Evolutionary conservation across 2,888 invertebrate species (phyloP), one percentile per base, ranked within the genome.

Genomic region (Leptopilina myrica): DNA sequence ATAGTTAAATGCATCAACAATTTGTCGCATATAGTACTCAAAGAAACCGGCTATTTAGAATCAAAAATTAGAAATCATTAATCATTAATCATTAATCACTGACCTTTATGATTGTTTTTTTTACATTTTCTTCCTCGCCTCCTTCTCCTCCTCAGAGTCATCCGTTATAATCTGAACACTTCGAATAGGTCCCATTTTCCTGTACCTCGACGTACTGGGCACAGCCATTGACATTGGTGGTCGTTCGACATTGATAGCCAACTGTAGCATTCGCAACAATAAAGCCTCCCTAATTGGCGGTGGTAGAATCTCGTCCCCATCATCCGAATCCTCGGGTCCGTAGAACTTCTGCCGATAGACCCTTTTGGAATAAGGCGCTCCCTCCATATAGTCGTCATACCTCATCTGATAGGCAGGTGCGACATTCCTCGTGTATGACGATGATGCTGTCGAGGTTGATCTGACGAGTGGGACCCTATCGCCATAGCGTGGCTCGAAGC

Each of bases 161-260:
- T 95, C 95, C 0, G 95, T 95, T 49, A 96, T 92, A 85, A 96
- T 95, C 90, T 96, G 95, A 43, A 96, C 94, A 88, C 95, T 96
- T 84, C 96, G 93, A 26, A 95, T 94, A 77, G 95, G 95, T 90
- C 83, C 93, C 81, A 84, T 86, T 85, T 83, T 94, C 92, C 79
- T 93, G 92, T 88, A 91, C 66, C 84, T 90, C 87, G 93, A 80
- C 1, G 87, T 73, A 8, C 87, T 83, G 2, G 93, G 79, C 26
- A 93, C 91, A 0, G 93, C 92, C 56, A 86, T 81, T 5, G 87
- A 80, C 77, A 85, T 81, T 1, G 86, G 65, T 0, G 87, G 86
- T 53, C 92, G 88, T 69, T 95, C 94, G 8, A 95, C 94, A 88
- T 95, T 95, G 83, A 96, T 95, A 0, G 95, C 95, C 79, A 96